Evolutionary conservation across 2,888 invertebrate species (phyloP), one percentile per base, ranked within the genome.

Genomic region (Myopa testacea): DNA sequence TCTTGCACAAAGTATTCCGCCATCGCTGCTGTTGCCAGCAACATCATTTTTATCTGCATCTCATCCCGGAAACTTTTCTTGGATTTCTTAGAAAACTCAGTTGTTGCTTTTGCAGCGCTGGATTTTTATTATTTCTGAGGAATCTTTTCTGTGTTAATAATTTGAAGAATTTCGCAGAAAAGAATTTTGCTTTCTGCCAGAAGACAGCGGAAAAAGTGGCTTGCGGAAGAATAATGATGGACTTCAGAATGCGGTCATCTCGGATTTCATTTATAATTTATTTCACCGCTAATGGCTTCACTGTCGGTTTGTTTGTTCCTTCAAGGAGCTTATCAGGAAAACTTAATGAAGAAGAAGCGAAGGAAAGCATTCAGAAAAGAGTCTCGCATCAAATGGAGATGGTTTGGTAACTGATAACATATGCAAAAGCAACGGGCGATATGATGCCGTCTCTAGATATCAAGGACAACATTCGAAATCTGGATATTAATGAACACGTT

Each of bases 261-360:
- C 73, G 80, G 81, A 81, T 81, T 81, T 82, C 78, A 75, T 81
- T 81, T 79, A 80, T 80, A 82, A 82, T 82, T 82, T 82, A 81
- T 82, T 80, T 81, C 76, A 77, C 78, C 79, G 80, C 80, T 81
- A 82, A 82, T 81, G 80, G 78, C 78, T 78, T 77, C 79, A 52
- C 65, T 65, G 60, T 14, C 79, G 76, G 78, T 80, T 79, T 77
- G 76, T 80, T 68, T 40, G n/a, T 38, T 14, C n/a, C 45, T 19
- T 60, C n/a, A 19, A 19, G 12, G 68, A 12, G 62, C 26, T 62
- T n/a, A 62, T 62, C 45, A 45, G 45, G 45, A 45, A 26, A 2
- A 26, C 26, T 26, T 26, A 26, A 1, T 26, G 26, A 26, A 26
- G n/a, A 16, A n/a, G 19, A n/a, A 58, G 4, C 62, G 14, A 62